Evolutionary conservation across 2,113 vertebrate genomes (phyloP), one percentile per base, ranked within the genome.

Genomic region (Bufo gargarizans): DNA sequence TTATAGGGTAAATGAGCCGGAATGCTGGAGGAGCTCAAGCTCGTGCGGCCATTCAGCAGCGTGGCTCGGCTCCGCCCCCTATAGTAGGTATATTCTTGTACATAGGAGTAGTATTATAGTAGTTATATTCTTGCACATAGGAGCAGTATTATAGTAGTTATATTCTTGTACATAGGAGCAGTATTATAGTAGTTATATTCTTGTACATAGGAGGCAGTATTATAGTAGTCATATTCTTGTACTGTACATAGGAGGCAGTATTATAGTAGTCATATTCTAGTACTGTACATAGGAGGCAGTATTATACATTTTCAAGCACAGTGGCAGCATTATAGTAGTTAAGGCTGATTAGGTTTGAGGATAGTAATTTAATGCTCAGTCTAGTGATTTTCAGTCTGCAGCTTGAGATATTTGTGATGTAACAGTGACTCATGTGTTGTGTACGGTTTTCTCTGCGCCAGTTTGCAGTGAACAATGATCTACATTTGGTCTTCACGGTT

Each of bases 131-230:
- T 33, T 33, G 33, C 1, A 33, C 33, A 33, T 33, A 33, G 61
- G 17, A 8, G 19, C 61, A 65, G 61, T 65, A 65, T 65, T 65
- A 65, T 65, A 65, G 61, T 65, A 65, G 61, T 65, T 65, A 65
- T 65, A 65, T 65, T 65, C 61, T 65, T 65, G 61, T 65, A 65
- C 14, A 65, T 65, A n/a, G 17, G 61, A n/a, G 17, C 61, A 65
- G 61, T 65, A 65, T 65, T 65, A 65, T 65, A 65, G 61, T 65
- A 65, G 6, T 65, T 65, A 65, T 65, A 67, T 67, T 67, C 63
- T 67, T 67, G 63, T 33, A 33, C 33, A 33, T 33, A 33, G 33
- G 1, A 33, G 0, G 33, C 33, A 33, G 33, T 33, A 33, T 33
- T 33, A 33, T 33, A 33, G 33, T 33, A 33, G 33, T 33, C 1